phyloP scores from a whole-genome alignment of 2,113 vertebrate genomes.

The Origma solitaria region DNA sequence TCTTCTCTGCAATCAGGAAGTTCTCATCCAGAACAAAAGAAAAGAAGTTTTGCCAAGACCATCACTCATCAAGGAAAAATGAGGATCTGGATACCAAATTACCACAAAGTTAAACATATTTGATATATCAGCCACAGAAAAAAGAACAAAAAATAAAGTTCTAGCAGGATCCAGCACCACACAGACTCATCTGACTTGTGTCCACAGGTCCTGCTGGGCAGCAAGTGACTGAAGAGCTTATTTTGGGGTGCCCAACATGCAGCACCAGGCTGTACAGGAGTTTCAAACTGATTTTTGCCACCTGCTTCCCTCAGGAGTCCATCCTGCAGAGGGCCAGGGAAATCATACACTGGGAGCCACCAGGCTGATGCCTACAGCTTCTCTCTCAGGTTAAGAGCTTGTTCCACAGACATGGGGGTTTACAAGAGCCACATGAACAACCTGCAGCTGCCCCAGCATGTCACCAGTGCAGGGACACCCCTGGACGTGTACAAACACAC shows the following conservation, averaged over 20 bases:
- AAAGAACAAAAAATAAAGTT: neutral
- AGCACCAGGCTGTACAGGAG: neutral
- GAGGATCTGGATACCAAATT: neutral
- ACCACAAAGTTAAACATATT: neutral
- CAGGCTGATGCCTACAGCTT: neutral
- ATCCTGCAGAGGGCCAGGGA: neutral
- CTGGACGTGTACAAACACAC: accelerated
- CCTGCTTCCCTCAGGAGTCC: neutral
- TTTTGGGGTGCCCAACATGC: neutral
- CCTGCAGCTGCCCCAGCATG: neutral
- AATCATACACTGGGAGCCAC: neutral
- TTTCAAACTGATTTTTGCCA: neutral
- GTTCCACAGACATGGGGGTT: neutral
- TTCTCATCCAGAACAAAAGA: neutral
- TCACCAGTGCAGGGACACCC: neutral
- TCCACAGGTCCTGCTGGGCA: neutral
- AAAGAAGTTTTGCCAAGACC: neutral
- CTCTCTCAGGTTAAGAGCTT: neutral
- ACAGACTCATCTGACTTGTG: neutral
- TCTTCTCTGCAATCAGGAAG: neutral
- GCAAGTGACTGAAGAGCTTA: neutral
- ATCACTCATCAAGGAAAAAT: neutral
- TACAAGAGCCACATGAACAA: neutral
- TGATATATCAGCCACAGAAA: neutral
- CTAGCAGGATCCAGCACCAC: neutral